These are phyloP conservation scores for Argyrosomus japonicus DNA, from an alignment of 2,113 vertebrate species.

Conservation along the genomic window DNA sequence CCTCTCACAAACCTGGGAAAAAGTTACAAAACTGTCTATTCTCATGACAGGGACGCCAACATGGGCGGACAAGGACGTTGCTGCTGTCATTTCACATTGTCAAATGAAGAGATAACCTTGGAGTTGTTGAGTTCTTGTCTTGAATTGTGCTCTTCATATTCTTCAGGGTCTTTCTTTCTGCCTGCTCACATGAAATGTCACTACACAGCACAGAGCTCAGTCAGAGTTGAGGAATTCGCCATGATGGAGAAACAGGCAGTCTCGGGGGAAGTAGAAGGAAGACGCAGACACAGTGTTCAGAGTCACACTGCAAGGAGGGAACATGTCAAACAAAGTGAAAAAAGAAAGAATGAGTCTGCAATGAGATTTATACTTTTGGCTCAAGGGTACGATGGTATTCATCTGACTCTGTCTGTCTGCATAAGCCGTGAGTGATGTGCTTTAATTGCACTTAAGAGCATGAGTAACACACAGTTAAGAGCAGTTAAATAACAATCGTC, in stretches of 20 bases:
- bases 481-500: constrained; percentile 56
- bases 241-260: constrained; percentile 15
- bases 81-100: constrained; percentile 56
- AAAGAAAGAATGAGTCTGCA: constrained; percentile 9
- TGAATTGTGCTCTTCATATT: constrained; percentile 28
- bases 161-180: constrained; percentile 37
- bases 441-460: constrained; percentile 57
- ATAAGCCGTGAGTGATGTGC: constrained; percentile 47
- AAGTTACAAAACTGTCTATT: constrained; percentile 44
- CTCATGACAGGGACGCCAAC: constrained; percentile 40
- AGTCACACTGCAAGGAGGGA: constrained; percentile 14
- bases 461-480: constrained; percentile 37
- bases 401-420: constrained; percentile 54
- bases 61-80: constrained; percentile 39
- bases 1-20: constrained; percentile 31
- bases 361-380: constrained; percentile 56
- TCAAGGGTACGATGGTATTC: constrained; percentile 48
- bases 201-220: constrained; percentile 35
- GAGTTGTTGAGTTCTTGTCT: constrained; percentile 31
- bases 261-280: constrained; percentile 14
- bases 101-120: constrained; percentile 55
- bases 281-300: not conserved
- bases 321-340: constrained; percentile 43
- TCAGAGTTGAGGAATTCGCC: not conserved
- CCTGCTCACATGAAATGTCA: constrained; percentile 50